Conservation (phyloP, 2,888 invertebrate species). For the Cloeon dipterum region DNA sequence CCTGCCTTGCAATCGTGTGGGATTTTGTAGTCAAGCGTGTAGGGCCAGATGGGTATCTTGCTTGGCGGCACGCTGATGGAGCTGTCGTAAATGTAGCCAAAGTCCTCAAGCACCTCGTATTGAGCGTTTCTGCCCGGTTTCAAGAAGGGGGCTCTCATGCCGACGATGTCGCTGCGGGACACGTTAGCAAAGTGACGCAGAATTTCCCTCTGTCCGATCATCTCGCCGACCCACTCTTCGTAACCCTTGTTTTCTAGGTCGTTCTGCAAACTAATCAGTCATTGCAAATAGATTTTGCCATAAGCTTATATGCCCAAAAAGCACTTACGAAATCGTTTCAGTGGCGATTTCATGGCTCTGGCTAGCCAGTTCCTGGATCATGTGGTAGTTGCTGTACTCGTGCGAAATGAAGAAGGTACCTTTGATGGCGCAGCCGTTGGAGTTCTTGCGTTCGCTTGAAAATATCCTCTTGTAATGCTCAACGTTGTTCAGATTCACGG, state of each 20-base stretch:
- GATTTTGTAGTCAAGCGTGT: constrained; percentile 81
- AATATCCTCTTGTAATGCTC: constrained; percentile 73
- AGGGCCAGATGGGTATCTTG: constrained; percentile 73
- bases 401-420: constrained; percentile 90
- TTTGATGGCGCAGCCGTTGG: constrained; percentile 68
- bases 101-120: constrained; percentile 80
- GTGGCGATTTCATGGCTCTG: constrained; percentile 69
- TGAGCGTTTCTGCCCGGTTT: constrained; percentile 86
- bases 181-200: constrained; percentile 60
- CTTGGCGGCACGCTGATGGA: constrained; percentile 68
- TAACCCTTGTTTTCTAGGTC: constrained; percentile 74
- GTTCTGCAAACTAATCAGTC: constrained; percentile 44
- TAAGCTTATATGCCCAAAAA: too few relatives aligned
- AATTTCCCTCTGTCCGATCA: constrained; percentile 84
- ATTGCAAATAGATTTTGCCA: too few relatives aligned
- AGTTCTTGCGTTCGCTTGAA: constrained; percentile 46
- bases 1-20: constrained; percentile 82
- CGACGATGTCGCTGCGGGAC: constrained; percentile 57
- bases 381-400: constrained; percentile 73
- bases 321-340: constrained; percentile 50
- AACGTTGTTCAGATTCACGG: constrained; percentile 77
- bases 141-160: constrained; percentile 70
- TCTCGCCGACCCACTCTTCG: constrained; percentile 84
- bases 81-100: constrained; percentile 81
- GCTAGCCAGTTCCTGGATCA: constrained; percentile 70